Conservation (phyloP, 2,797 vertebrate genomes). For the Onychomys torridus region DNA sequence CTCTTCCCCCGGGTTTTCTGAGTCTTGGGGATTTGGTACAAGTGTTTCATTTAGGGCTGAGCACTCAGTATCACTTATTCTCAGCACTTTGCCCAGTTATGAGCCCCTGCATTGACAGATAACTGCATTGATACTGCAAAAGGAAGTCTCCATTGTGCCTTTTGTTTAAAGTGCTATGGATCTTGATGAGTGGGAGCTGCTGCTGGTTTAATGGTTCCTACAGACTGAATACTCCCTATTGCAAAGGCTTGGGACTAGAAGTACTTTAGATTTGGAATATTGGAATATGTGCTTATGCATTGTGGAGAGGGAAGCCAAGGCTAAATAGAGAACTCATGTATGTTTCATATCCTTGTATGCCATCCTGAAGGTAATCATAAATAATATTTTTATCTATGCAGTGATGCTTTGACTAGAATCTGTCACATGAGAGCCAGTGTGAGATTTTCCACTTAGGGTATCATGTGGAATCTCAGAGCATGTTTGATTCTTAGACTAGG, state of each 20-base stretch:
- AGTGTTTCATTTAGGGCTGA: neutral
- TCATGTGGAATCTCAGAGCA: neutral
- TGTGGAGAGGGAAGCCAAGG: neutral
- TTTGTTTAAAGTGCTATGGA: neutral
- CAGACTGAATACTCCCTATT: neutral
- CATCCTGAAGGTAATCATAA: neutral
- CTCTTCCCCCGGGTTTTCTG: neutral
- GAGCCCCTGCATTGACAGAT: neutral
- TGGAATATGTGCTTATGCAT: neutral
- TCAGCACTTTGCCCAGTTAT: neutral
- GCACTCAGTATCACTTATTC: too few relatives aligned
- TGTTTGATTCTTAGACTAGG: neutral
- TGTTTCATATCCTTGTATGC: neutral
- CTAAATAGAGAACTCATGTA: neutral
- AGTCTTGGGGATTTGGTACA: neutral
- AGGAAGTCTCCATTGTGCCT: neutral
- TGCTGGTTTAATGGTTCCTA: neutral
- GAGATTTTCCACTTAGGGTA: neutral
- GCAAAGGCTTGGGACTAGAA: neutral
- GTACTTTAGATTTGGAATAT: neutral
- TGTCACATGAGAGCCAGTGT: neutral
- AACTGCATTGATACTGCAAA: neutral
- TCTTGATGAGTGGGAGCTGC: neutral
- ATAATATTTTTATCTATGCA: neutral
- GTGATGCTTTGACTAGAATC: neutral